phyloP scores from a whole-genome alignment of 1,140 invertebrate genomes.

The Gryllus bimaculatus region DNA sequence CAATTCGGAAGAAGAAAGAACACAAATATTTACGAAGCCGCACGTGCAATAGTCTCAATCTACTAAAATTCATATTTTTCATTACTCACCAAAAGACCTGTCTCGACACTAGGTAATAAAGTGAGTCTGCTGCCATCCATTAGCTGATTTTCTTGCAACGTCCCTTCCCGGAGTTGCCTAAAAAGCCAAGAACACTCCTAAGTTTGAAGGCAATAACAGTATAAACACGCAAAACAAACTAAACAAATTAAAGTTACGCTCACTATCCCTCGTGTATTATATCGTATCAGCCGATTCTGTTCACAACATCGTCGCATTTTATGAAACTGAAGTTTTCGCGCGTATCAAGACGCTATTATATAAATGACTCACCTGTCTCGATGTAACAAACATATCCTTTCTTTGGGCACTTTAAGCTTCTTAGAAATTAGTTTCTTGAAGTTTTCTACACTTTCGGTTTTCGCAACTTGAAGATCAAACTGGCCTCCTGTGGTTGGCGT shows the following conservation, averaged over 20 bases:
- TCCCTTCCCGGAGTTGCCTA: constrained; percentile 82
- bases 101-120: constrained; percentile 85
- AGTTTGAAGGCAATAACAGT: not conserved
- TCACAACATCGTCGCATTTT: too few relatives aligned
- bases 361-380: constrained; percentile 69
- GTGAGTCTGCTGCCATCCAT: constrained; percentile 80
- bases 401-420: constrained; percentile 80
- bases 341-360: not conserved
- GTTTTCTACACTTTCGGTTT: constrained; percentile 71
- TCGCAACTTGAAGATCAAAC: constrained; percentile 70
- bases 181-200: constrained; percentile 28
- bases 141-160: constrained; percentile 74
- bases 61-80: not conserved
- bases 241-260: too few relatives aligned
- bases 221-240: too few relatives aligned
- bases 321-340: too few relatives aligned
- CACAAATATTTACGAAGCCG: too few relatives aligned
- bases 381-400: constrained; percentile 82
- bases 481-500: constrained; percentile 84
- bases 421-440: constrained; percentile 87
- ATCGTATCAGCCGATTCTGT: too few relatives aligned
- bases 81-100: constrained; percentile 78
- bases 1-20: too few relatives aligned
- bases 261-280: too few relatives aligned
- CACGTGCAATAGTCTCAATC: too few relatives aligned